Conservation (phyloP, 1,140 invertebrate genomes). For the Calephelis virginiensis region DNA sequence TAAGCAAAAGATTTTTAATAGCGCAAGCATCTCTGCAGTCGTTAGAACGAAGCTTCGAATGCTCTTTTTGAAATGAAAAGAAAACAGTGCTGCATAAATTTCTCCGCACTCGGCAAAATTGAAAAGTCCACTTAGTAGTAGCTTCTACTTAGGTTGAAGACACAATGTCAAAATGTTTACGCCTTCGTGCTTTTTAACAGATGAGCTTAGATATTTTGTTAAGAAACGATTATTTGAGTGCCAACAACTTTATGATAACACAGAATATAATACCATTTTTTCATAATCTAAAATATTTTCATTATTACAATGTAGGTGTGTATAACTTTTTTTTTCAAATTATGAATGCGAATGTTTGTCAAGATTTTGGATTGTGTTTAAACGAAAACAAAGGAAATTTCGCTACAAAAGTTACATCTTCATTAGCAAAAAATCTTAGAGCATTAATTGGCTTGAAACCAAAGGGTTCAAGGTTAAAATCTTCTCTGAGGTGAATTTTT, state of each 20-base stretch:
- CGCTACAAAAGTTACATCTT: too few species aligned
- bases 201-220: constrained; percentile 21
- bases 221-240: constrained; percentile 5
- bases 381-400: too few species aligned
- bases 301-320: too few species aligned
- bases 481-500: too few species aligned
- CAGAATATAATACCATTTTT: too few species aligned
- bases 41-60: constrained; percentile 33
- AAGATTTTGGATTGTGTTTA: too few species aligned
- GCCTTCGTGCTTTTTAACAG: constrained; percentile 48
- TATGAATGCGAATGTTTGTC: too few species aligned
- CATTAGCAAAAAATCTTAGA: too few species aligned
- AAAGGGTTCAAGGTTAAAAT: too few species aligned
- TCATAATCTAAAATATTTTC: too few species aligned
- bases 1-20: constrained; percentile 21
- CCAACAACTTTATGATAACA: background rate
- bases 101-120: constrained; percentile 62
- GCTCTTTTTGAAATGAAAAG: constrained; percentile 67
- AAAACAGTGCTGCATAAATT: constrained; percentile 62
- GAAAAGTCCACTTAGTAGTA: constrained; percentile 64
- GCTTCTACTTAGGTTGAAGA: constrained; percentile 54
- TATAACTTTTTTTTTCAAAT: too few species aligned
- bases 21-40: constrained; percentile 18
- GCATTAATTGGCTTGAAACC: too few species aligned
- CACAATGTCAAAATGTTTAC: constrained; percentile 63